phyloP scores from a whole-genome alignment of 2,797 vertebrate genomes.

The Ammospiza maritima region DNA sequence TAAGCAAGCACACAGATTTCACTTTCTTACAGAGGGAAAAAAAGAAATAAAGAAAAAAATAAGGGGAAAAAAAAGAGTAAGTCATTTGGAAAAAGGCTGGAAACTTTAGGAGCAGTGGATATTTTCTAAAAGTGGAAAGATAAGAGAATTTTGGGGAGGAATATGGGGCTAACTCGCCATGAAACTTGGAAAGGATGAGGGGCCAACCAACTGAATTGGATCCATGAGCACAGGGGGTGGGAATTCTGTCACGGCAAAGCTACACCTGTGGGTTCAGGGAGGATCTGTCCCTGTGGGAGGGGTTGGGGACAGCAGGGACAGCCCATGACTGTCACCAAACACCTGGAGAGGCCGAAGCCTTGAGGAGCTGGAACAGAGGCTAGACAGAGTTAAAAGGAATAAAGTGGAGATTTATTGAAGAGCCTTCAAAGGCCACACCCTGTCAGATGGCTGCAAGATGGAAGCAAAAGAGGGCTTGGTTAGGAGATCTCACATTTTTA shows the following conservation, averaged over 20 bases:
- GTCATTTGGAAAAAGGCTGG: conserved; percentile 9
- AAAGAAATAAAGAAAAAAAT: neutral
- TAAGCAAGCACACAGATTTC: conserved; percentile 68
- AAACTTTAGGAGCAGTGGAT: conserved; percentile 3
- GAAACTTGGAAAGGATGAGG: neutral
- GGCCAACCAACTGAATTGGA: neutral
- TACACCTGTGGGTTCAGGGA: neutral
- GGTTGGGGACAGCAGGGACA: neutral
- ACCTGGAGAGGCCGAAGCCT: neutral
- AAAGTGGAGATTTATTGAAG: neutral
- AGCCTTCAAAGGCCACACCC: neutral
- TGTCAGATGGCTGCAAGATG: neutral
- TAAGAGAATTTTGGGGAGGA: neutral
- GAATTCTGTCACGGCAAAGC: neutral
- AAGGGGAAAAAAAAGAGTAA: neutral
- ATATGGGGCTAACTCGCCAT: neutral
- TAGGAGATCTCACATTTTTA: neutral
- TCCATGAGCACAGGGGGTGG: neutral
- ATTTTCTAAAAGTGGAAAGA: neutral
- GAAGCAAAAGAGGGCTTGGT: neutral
- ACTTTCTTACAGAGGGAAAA: conserved; percentile 2
- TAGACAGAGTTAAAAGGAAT: neutral
- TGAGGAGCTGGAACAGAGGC: neutral
- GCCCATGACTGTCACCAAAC: neutral
- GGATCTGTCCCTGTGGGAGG: neutral